Evolutionary conservation across 2,113 vertebrate species (phyloP).

Genomic region (Coryphaenoides rupestris): DNA sequence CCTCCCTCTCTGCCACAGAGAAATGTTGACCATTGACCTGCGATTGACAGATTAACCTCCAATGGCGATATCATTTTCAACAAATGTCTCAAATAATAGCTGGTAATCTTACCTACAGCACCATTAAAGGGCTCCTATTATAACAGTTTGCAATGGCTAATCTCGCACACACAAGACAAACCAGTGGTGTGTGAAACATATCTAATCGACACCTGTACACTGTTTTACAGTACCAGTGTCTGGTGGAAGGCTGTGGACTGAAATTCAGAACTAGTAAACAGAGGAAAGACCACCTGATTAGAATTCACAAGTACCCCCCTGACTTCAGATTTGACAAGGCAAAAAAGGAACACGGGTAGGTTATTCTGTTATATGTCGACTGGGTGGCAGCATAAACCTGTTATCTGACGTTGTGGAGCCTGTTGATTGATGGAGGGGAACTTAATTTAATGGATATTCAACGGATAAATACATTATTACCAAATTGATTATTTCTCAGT

Average conservation of each 20-base stretch:
- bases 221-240: constrained; percentile 85
- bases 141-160: too few species aligned
- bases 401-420: neutral
- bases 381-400: constrained; percentile 46
- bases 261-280: constrained; percentile 82
- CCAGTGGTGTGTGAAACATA: too few species aligned
- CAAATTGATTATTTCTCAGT: too few species aligned
- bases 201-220: neutral
- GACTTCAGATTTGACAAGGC: constrained; percentile 90
- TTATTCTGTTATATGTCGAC: constrained; percentile 16
- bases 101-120: neutral
- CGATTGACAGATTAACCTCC: too few species aligned
- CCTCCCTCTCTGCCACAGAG: too few species aligned
- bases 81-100: too few species aligned
- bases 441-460: neutral
- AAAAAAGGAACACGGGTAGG: constrained; percentile 71
- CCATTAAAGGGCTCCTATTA: too few species aligned
- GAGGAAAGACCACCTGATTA: constrained; percentile 86
- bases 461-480: too few species aligned
- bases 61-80: too few species aligned
- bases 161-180: too few species aligned
- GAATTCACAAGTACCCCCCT: constrained; percentile 90
- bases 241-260: constrained; percentile 87
- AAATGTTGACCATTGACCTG: too few species aligned
- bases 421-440: neutral